Evolutionary conservation across 2,113 vertebrate genomes (phyloP), one percentile per base, ranked within the genome.

Genomic region (Dascyllus trimaculatus): DNA sequence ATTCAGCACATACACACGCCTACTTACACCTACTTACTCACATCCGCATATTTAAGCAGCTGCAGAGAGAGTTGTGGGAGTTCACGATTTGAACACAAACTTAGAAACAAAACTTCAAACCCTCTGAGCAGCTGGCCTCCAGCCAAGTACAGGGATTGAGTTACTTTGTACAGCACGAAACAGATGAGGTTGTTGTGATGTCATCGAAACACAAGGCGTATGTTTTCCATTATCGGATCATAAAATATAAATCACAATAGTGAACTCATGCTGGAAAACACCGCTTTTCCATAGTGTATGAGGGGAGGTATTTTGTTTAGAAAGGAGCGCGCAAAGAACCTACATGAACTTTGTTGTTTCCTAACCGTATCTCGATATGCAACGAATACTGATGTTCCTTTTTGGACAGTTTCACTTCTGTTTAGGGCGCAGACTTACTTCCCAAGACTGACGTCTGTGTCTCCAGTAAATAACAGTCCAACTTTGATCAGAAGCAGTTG

Each of bases 11-110:
- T 43, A 75, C 38, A 72, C 59, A 62, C 76, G 25, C 82, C 67
- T 56, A 78, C 88, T 70, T 61, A 77, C 82, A 84, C 87, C 73
- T 25, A 83, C 85, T 82, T 71, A 66, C 81, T 83, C 85, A 80
- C 85, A 84, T 90, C 73, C 3, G 63, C 77, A 77, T 67, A 60
- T 84, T 85, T 75, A 74, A 81, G 68, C 81, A 85, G 75, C 79
- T 81, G 84, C 62, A 75, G 24, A 45, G 67, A 64, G 78, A 81
- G 61, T 59, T 19, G 75, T 84, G 73, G 79, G 86, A 90, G 82
- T 87, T 86, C 78, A 77, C 26, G 14, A 61, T 76, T 81, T 75
- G 46, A 77, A 66, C 70, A 78, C 46, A 82, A 81, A 89, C 71
- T 78, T 82, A 56, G 78, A 88, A 79, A 71, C 63, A 75, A 82